Percentiles rank a stretch among this genome's conserved stretches.
phyloP scores from a whole-genome alignment of 2,888 invertebrate genomes.

The Notodonta ziczac region DNA sequence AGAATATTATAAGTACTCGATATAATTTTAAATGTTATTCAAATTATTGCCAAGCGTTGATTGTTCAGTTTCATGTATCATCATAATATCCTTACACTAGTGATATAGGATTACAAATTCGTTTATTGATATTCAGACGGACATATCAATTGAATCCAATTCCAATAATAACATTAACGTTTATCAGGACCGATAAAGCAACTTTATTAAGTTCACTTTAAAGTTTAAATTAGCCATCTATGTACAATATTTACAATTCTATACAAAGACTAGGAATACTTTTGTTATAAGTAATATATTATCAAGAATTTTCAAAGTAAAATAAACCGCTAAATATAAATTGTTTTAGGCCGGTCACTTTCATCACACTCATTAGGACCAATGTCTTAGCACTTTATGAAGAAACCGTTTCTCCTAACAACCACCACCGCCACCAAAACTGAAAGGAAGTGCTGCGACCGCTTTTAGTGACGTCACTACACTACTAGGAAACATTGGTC shows the following conservation, averaged over 20 bases:
- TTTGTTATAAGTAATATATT: slow-evolving; percentile 43
- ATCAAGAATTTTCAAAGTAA: slow-evolving; percentile 47
- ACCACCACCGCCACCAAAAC: slow-evolving; percentile 3
- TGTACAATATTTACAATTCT: slow-evolving; percentile 72
- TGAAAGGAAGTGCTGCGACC: slow-evolving; percentile 71
- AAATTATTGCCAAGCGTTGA: slow-evolving; percentile 82
- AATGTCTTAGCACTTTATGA: slow-evolving; percentile 14
- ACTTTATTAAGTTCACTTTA: slow-evolving; percentile 43
- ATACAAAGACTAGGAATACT: slow-evolving; percentile 77
- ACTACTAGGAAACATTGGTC: slow-evolving; percentile 59
- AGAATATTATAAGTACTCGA: neutral
- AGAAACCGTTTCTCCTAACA: slow-evolving; percentile 21
- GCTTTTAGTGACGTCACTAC: slow-evolving; percentile 54
- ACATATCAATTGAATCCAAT: slow-evolving; percentile 78
- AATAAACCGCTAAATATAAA: slow-evolving; percentile 33
- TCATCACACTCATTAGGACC: slow-evolving; percentile 28
- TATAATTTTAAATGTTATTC: slow-evolving; percentile 39
- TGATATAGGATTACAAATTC: slow-evolving; percentile 81
- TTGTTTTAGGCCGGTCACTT: slow-evolving; percentile 46
- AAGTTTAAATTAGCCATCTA: slow-evolving; percentile 44
- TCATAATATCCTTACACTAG: slow-evolving; percentile 64
- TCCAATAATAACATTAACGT: slow-evolving; percentile 71
- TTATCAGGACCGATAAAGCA: slow-evolving; percentile 62
- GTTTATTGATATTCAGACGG: slow-evolving; percentile 80
- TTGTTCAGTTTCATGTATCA: slow-evolving; percentile 57